A percentile compares a stretch with the other conserved stretches of the same genome.
Evolutionary conservation across 2,888 invertebrate genomes (phyloP).

Genomic region (Bombylius major): DNA sequence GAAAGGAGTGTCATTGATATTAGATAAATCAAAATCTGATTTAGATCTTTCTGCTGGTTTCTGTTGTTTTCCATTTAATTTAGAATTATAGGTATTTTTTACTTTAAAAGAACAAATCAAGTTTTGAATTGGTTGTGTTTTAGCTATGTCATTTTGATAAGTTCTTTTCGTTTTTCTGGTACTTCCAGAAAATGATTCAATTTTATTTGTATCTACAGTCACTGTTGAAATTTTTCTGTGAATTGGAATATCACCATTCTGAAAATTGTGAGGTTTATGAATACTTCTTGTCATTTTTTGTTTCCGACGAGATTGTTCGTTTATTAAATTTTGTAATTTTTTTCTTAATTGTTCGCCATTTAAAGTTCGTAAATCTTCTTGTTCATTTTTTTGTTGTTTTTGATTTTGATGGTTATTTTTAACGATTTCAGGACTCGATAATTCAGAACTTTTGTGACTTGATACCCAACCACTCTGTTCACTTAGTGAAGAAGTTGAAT

Average conservation of each 20-base stretch:
- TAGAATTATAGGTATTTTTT: slow-evolving; percentile 37
- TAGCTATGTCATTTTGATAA: slow-evolving; percentile 18
- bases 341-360: slow-evolving; percentile 55
- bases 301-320: slow-evolving; percentile 26
- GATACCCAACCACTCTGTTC: slow-evolving; percentile 85
- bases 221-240: slow-evolving; percentile 31
- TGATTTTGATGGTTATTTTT: slow-evolving; percentile 12
- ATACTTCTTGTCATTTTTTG: neutral
- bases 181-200: slow-evolving; percentile 17
- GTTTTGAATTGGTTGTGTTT: slow-evolving; percentile 16
- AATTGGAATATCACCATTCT: slow-evolving; percentile 19
- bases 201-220: slow-evolving; percentile 24
- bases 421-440: slow-evolving; percentile 46
- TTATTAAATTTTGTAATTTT: slow-evolving; percentile 47
- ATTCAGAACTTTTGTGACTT: slow-evolving; percentile 54
- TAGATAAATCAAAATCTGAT: slow-evolving; percentile 46
- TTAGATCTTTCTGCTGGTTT: slow-evolving; percentile 39
- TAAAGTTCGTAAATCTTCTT: slow-evolving; percentile 31
- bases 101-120: slow-evolving; percentile 20
- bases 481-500: slow-evolving; percentile 55
- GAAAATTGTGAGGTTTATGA: neutral
- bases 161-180: slow-evolving; percentile 20
- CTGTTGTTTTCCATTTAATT: slow-evolving; percentile 26
- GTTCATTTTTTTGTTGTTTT: slow-evolving; percentile 23
- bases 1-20: slow-evolving; percentile 48